Evolutionary conservation across 2,888 invertebrate species (phyloP), one percentile per base, ranked within the genome.

Genomic region (Eledone cirrhosa): DNA sequence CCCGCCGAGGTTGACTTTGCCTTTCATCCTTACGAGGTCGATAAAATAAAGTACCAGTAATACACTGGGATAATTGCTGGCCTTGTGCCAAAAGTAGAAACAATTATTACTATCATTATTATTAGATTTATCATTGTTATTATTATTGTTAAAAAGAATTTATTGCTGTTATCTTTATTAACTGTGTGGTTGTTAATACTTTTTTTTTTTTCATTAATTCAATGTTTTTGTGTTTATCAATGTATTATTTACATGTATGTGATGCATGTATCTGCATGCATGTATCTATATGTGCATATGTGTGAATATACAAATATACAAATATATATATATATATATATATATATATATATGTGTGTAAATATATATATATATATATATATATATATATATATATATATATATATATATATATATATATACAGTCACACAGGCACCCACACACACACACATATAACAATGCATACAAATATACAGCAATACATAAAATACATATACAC

Each of bases 301-400:
- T 7, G 1, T 27, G 31, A 24, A 8, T 16, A 24, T 67, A 27
- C 0, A 67, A 24, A 2, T 7, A 29, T 67, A 19, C 8, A 67
- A 5, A 67, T n/a, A 67, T 24, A 67, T 31, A 67, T 31, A 67
- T n/a, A 67, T n/a, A 67, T 13, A 74, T n/a, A 41, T n/a, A 74
- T 7, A n/a, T 11, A 41, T 41, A 74, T 29, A 74, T 31, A 41
- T 74, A 74, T 41, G 31, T 74, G 29, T 29, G 31, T 41, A 74
- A 29, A 74, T 74, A 41, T 41, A 41, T 74, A 31, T 29, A 74
- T 74, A 74, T 74, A 74, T 74, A 74, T 74, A 74, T 29, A 74
- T 74, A 74, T 41, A 74, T 74, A 11, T 74, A 74, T 41, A 74
- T 19, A 11, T 41, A 74, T 31, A 41, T 41, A 41, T 41, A 31